Conservation (phyloP, 2,797 vertebrate species). For the Trematocara caparti region DNA sequence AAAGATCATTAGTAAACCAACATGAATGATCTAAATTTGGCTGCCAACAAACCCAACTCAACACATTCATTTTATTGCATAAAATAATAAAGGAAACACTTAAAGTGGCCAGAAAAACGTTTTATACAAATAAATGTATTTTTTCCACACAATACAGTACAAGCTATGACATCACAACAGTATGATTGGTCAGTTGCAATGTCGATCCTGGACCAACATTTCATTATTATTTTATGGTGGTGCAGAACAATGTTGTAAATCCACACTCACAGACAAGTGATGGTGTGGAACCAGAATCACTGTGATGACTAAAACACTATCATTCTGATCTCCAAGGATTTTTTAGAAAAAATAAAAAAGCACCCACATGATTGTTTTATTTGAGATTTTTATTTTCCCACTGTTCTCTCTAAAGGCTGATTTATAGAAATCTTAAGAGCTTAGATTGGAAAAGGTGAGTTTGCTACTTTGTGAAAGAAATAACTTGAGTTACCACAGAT, state of each 20-base stretch:
- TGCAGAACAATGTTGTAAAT: not conserved
- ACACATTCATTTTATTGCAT: not conserved
- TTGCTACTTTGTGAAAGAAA: not conserved
- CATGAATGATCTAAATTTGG: not conserved
- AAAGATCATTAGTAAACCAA: not conserved
- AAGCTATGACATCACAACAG: not conserved
- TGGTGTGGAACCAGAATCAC: not conserved
- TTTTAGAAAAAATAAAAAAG: not conserved
- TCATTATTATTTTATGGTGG: not conserved
- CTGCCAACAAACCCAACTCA: not conserved
- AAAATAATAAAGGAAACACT: not conserved
- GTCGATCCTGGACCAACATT: not conserved
- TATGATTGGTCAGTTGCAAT: not conserved
- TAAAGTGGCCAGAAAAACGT: not conserved
- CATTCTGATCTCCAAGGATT: not conserved
- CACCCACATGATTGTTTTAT: not conserved
- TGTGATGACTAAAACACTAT: not conserved
- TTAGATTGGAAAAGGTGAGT: not conserved
- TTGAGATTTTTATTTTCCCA: not conserved
- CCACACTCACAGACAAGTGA: not conserved
- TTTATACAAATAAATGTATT: not conserved
- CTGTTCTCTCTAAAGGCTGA: not conserved
- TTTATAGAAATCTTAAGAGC: not conserved
- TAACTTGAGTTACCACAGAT: not conserved
- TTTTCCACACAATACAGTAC: not conserved